phyloP scores from a whole-genome alignment of 1,140 invertebrate species.

The Drosophila grimshawi region DNA sequence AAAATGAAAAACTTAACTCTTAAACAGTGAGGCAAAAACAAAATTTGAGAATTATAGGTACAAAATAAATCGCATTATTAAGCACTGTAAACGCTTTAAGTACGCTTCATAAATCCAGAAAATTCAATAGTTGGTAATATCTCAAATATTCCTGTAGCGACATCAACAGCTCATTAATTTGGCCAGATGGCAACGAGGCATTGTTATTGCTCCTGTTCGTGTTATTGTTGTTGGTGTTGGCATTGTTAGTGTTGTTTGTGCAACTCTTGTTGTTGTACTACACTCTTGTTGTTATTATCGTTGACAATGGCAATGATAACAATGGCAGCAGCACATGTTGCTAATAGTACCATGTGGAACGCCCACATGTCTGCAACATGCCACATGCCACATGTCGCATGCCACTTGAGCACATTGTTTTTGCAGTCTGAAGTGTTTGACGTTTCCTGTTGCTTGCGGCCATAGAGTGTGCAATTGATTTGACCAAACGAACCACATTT shows the following conservation, averaged over 20 bases:
- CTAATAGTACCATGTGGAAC: conserved; percentile 25
- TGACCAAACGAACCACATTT: conserved; percentile 29
- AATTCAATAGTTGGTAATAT: neutral
- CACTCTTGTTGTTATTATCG: conserved; percentile 42
- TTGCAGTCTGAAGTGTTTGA: conserved; percentile 55
- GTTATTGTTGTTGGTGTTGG: neutral
- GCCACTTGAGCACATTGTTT: conserved; percentile 57
- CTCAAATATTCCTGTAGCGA: neutral
- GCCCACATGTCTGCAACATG: conserved; percentile 26
- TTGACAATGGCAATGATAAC: conserved; percentile 63
- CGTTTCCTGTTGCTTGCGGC: conserved; percentile 50
- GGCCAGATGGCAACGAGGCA: conserved; percentile 10
- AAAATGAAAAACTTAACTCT: too few species aligned
- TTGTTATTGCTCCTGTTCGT: conserved; percentile 16
- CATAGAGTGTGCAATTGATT: conserved; percentile 17
- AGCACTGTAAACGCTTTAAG: neutral
- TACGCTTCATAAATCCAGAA: neutral
- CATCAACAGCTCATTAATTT: conserved; percentile 7
- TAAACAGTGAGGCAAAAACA: too few species aligned
- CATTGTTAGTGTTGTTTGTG: conserved; percentile 27
- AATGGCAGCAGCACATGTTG: conserved; percentile 37
- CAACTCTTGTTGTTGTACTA: conserved; percentile 15
- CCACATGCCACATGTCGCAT: conserved; percentile 21
- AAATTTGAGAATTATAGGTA: too few species aligned
- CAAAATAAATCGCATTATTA: too few species aligned